Evolutionary conservation across 2,113 vertebrate genomes (phyloP), one percentile per base, ranked within the genome.

Genomic region (Poecile atricapillus): DNA sequence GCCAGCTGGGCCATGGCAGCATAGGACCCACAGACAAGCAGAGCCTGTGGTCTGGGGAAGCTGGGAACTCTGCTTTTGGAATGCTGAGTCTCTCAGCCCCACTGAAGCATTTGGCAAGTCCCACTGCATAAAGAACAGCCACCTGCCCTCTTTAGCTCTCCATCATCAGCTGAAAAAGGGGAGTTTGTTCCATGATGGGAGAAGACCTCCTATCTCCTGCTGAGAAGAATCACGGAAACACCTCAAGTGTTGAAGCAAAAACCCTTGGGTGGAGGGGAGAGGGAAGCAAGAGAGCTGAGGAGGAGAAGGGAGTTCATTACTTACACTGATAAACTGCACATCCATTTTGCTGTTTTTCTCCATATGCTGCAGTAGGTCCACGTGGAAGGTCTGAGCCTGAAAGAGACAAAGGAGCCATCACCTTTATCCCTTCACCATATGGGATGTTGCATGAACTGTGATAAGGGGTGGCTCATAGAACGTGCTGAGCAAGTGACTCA

Each of bases 331-430:
- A 87, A 99, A 99, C 96, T 99, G 98, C 94, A 99, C 98, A 25
- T 99, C 99, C 97, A 99, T 91, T 94, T 99, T 99, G 73, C 98
- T 98, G 80, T 99, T 99, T 97, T 99, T 99, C 95, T 99, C 99
- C 99, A 99, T 99, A 82, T 99, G 98, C 96, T 99, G 99, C 75
- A 99, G 93, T 82, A 99, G 98, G 60, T 99, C 99, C 20, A 98
- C 89, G 0, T 99, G 99, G 96, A 99, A 99, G 20, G 98, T 99
- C 95, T 98, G 97, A 86, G 99, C 99, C 99, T 99, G 95, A 4
- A 94, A 91, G 82, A 78, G 50, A 50, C 0, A 0, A 43, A 53
- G 79, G 44, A 33, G 17, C 41, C 56, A 35, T 95, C 47, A 88
- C 4, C 17, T 52, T 87, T 12, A 2, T 50, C 43, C 22, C 35